phyloP scores from a whole-genome alignment of 2,888 invertebrate species.

The Pterostichus niger region DNA sequence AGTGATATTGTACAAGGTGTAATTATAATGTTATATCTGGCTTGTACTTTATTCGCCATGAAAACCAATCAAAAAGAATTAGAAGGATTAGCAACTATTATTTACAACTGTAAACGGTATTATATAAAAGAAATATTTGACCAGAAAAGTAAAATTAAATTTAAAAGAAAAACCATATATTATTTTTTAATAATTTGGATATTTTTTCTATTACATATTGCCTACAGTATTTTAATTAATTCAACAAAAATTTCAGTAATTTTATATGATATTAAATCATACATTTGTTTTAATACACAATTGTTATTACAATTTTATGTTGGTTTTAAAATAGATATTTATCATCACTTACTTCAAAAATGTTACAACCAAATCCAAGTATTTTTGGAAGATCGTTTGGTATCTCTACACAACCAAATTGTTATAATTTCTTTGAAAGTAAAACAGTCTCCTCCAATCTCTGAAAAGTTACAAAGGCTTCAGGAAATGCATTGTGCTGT shows the following conservation, averaged over 20 bases:
- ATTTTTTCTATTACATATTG: background rate
- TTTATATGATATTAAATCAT: background rate
- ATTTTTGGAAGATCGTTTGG: background rate
- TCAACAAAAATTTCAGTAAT: background rate
- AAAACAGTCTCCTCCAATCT: background rate
- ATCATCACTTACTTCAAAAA: constrained; percentile 6
- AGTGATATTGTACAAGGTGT: background rate
- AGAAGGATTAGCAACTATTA: constrained; percentile 18
- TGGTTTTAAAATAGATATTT: background rate
- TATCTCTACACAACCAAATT: background rate
- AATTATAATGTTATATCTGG: background rate
- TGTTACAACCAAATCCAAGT: background rate
- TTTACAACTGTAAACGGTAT: constrained; percentile 36
- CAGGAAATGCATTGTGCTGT: constrained; percentile 27
- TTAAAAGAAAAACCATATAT: background rate
- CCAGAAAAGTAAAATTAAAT: constrained; percentile 2
- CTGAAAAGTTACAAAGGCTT: constrained; percentile 20
- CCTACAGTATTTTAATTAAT: background rate
- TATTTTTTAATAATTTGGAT: background rate
- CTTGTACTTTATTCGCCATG: background rate
- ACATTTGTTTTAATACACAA: constrained; percentile 2
- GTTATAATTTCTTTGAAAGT: constrained; percentile 10
- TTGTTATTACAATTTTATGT: background rate
- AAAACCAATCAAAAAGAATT: background rate
- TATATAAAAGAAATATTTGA: constrained; percentile 35